phyloP scores from a whole-genome alignment of 1,140 invertebrate genomes.

The Notospermus geniculatus region DNA sequence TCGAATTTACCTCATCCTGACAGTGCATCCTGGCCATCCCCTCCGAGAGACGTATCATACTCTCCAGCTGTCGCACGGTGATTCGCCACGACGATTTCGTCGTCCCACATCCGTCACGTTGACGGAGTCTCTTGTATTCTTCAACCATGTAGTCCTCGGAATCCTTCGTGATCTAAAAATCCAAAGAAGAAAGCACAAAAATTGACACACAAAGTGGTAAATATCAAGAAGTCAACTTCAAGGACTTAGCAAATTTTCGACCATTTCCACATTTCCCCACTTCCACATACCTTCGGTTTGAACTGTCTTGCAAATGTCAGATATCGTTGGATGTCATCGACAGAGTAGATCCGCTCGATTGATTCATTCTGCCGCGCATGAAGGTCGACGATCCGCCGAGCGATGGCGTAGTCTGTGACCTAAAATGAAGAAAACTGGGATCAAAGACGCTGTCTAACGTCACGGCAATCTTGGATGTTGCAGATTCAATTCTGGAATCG shows the following conservation, averaged over 20 bases:
- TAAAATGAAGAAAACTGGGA: slow-evolving; percentile 27
- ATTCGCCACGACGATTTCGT: slow-evolving; percentile 80
- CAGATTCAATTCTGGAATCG: too few species aligned
- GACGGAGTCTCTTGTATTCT: slow-evolving; percentile 83
- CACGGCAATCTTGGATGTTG: too few species aligned
- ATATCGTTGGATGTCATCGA: slow-evolving; percentile 76
- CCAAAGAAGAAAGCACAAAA: too few species aligned
- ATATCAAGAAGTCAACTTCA: too few species aligned
- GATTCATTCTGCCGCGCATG: slow-evolving; percentile 78
- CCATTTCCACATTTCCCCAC: too few species aligned
- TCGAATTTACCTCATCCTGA: slow-evolving; percentile 75
- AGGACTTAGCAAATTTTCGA: too few species aligned
- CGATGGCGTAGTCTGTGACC: slow-evolving; percentile 91
- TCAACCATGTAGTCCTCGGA: slow-evolving; percentile 75
- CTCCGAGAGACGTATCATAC: slow-evolving; percentile 93
- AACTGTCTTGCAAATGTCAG: slow-evolving; percentile 96
- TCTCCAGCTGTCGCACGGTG: slow-evolving; percentile 98
- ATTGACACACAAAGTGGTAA: too few species aligned
- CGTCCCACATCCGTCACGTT: slow-evolving; percentile 75
- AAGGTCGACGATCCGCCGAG: slow-evolving; percentile 90
- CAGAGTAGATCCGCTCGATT: slow-evolving; percentile 61
- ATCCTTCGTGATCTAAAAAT: slow-evolving; percentile 66
- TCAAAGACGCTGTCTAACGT: background rate
- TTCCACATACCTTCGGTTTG: slow-evolving; percentile 90
- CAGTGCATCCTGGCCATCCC: slow-evolving; percentile 95